Conservation (phyloP, 2,888 invertebrate species). For the Dolichopus griseipennis region DNA sequence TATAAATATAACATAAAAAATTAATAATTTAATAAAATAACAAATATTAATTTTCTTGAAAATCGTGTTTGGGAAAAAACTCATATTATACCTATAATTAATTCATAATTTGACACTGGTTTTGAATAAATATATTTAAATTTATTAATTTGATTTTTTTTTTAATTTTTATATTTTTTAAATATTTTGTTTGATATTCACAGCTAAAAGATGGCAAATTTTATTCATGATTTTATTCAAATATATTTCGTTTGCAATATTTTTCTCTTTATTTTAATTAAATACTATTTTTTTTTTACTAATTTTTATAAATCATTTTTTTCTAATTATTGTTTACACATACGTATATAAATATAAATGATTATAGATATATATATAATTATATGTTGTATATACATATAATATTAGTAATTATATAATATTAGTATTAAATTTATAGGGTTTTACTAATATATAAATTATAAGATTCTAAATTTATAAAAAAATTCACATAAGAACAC, state of each 20-base stretch:
- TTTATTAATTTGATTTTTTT: neutral
- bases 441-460: too few relatives aligned
- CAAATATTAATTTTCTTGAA: too few relatives aligned
- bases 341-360: too few relatives aligned
- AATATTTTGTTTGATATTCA: neutral
- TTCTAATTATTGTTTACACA: too few relatives aligned
- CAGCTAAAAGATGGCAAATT: conserved; percentile 10
- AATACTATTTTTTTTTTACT: neutral
- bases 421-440: neutral
- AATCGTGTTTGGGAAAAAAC: too few relatives aligned
- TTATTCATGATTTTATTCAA: neutral
- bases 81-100: too few relatives aligned
- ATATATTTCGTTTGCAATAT: neutral
- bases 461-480: neutral
- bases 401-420: neutral
- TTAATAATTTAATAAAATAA: too few relatives aligned
- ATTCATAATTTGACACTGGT: too few relatives aligned
- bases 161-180: conserved; percentile 1
- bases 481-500: neutral
- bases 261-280: neutral
- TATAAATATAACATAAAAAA: too few relatives aligned
- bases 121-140: too few relatives aligned
- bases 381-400: too few relatives aligned
- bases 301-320: neutral
- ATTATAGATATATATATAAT: too few relatives aligned